A percentile compares a stretch with the other conserved stretches of the same genome.
phyloP scores from a whole-genome alignment of 2,113 vertebrate species.

The Hucho hucho region DNA sequence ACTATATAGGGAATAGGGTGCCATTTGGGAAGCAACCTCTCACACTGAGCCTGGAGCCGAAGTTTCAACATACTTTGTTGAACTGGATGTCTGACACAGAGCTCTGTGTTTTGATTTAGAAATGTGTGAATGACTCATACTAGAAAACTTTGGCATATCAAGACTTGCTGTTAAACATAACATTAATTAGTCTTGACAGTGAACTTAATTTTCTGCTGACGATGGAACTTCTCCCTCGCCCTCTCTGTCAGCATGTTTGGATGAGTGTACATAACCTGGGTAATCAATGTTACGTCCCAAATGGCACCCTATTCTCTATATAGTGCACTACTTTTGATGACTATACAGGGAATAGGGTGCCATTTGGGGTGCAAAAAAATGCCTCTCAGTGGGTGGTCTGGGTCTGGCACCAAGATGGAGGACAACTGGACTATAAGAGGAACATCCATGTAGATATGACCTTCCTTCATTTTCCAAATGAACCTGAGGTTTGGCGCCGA shows the following conservation, averaged over 20 bases:
- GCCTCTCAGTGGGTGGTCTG: neutral
- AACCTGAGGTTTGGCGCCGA: neutral
- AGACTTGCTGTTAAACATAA: neutral
- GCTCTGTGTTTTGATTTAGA: neutral
- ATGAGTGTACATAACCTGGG: neutral
- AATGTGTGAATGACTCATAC: neutral
- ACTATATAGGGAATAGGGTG: no score
- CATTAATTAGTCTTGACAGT: neutral
- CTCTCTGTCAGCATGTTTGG: neutral
- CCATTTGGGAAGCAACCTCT: no score
- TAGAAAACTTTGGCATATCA: neutral
- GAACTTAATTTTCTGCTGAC: neutral
- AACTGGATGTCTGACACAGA: neutral
- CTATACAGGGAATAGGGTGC: no score
- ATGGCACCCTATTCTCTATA: no score
- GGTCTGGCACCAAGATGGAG: neutral
- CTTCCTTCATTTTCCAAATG: neutral
- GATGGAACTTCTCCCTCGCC: neutral
- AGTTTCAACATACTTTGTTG: neutral
- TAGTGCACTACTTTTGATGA: no score
- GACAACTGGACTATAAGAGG: slow-evolving; percentile 1
- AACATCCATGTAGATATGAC: neutral
- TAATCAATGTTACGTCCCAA: neutral
- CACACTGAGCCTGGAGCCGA: neutral
- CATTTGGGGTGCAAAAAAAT: no score